phyloP scores from a whole-genome alignment of 1,140 invertebrate genomes.

The Dendrolimus kikuchii region DNA sequence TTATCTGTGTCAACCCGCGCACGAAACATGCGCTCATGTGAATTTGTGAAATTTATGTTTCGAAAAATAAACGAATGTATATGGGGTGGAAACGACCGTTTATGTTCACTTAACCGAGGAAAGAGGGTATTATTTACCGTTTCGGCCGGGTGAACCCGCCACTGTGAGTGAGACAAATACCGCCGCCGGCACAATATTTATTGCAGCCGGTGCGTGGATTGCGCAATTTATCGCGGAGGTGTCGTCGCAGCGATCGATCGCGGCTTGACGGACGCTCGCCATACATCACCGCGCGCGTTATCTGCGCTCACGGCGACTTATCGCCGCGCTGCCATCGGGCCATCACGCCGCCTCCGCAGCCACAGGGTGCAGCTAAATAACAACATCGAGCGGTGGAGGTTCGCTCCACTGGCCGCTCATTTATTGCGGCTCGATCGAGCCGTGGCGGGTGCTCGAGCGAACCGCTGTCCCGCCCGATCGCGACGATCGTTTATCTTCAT shows the following conservation, averaged over 20 bases:
- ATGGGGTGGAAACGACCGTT: constrained; percentile 71
- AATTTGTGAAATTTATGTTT: constrained; percentile 67
- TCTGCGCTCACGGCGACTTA: constrained; percentile 63
- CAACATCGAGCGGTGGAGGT: constrained; percentile 33
- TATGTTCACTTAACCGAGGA: constrained; percentile 71
- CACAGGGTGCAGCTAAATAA: constrained; percentile 31
- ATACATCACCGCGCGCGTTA: constrained; percentile 64
- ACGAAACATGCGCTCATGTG: constrained; percentile 45
- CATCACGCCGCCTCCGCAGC: constrained; percentile 29
- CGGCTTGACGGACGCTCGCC: constrained; percentile 52
- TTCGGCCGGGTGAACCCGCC: constrained; percentile 64
- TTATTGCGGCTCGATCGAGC: constrained; percentile 40
- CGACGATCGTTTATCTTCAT: constrained; percentile 75
- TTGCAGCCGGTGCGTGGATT: constrained; percentile 66
- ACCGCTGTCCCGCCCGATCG: constrained; percentile 62
- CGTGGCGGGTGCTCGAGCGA: constrained; percentile 22
- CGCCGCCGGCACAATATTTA: constrained; percentile 64
- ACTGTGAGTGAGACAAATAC: constrained; percentile 68
- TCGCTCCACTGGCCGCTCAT: constrained; percentile 32
- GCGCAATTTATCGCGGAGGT: constrained; percentile 68
- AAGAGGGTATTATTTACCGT: constrained; percentile 71
- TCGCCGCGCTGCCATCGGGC: constrained; percentile 42
- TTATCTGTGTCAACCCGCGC: constrained; percentile 25
- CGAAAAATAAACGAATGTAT: constrained; percentile 68
- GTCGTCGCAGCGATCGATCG: constrained; percentile 64